Evolutionary conservation across 2,113 vertebrate species (phyloP).

Genomic region (Halcyon malimbica): DNA sequence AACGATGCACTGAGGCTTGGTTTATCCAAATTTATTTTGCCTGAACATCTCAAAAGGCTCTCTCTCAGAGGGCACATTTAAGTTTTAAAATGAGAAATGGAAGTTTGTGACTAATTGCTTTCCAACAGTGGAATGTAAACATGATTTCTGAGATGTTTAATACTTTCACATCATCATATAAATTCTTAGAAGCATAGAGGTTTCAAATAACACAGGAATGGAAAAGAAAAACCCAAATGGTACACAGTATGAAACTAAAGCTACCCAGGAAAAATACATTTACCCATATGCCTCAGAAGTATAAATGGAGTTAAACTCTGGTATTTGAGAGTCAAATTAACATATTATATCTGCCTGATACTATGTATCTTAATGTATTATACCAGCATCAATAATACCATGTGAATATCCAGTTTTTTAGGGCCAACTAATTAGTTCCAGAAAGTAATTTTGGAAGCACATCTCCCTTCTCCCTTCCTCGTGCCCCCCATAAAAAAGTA

Average conservation of each 20-base stretch:
- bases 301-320: background rate
- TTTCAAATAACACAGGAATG: background rate
- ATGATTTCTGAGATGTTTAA: background rate
- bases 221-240: background rate
- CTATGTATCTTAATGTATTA: rapidly evolving
- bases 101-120: conserved; percentile 11
- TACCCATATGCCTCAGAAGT: background rate
- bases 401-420: background rate
- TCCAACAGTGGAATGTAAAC: background rate
- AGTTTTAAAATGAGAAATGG: background rate
- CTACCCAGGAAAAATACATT: background rate
- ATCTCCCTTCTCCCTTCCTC: background rate
- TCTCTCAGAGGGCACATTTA: background rate
- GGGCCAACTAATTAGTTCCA: background rate
- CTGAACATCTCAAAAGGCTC: background rate
- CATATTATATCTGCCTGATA: background rate
- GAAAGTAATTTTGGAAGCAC: background rate
- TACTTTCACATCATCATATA: background rate
- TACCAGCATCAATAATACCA: background rate
- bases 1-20: background rate
- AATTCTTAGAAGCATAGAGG: background rate
- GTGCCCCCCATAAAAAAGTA: background rate
- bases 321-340: background rate
- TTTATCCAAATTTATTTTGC: background rate
- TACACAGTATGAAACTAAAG: background rate